These are phyloP conservation scores for Thumatha senex DNA, from an alignment of 2,888 invertebrate species.

Conservation along the genomic window DNA sequence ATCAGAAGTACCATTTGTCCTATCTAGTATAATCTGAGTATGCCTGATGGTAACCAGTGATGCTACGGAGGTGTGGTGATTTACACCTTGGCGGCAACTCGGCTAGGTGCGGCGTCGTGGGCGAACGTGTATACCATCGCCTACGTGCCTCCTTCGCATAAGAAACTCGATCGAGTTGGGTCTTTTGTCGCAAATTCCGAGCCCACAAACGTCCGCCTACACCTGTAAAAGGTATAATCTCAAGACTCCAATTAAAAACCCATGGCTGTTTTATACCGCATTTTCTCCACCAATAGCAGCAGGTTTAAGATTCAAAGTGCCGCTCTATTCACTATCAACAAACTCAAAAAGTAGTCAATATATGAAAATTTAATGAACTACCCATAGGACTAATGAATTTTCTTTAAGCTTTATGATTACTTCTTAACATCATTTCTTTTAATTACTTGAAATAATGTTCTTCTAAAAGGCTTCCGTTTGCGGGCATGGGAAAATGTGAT, in stretches of 20 bases:
- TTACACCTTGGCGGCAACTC: slow-evolving; percentile 59
- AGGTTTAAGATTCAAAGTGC: no score
- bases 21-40: slow-evolving; percentile 8
- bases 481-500: no score
- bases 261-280: neutral
- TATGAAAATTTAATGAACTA: no score
- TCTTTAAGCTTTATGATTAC: no score
- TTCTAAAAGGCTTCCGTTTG: no score
- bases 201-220: slow-evolving; percentile 57
- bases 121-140: slow-evolving; percentile 64
- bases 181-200: slow-evolving; percentile 66
- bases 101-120: slow-evolving; percentile 76
- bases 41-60: slow-evolving; percentile 34
- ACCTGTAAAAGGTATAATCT: slow-evolving; percentile 38
- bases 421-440: no score
- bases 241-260: slow-evolving; percentile 2
- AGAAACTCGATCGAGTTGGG: slow-evolving; percentile 34
- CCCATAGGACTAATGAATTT: no score
- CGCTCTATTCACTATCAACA: no score
- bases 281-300: no score
- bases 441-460: no score
- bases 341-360: no score
- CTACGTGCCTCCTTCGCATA: slow-evolving; percentile 62
- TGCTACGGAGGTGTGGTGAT: slow-evolving; percentile 49
- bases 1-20: neutral